Evolutionary conservation across 23 tunicate genomes (phyloP).

Genomic region (Ascidia mentula): DNA sequence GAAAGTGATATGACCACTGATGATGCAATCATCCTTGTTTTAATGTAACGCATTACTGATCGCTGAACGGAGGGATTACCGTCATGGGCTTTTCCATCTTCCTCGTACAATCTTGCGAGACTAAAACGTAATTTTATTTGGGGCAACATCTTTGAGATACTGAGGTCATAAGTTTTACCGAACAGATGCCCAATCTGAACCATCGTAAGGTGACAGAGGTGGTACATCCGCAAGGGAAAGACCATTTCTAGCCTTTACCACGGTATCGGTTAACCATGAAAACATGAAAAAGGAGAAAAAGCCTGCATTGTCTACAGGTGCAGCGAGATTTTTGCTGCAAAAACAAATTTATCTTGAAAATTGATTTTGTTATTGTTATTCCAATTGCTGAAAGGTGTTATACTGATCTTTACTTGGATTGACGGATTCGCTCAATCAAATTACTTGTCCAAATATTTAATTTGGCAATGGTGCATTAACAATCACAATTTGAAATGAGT

Average conservation of each 20-base stretch:
- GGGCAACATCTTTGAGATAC: background rate
- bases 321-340: slow-evolving; percentile 59
- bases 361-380: too few relatives aligned
- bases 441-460: too few relatives aligned
- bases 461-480: too few relatives aligned
- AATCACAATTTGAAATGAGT: too few relatives aligned
- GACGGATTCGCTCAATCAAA: too few relatives aligned
- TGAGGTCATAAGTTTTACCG: slow-evolving; percentile 32
- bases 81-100: slow-evolving; percentile 48
- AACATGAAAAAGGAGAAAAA: slow-evolving; percentile 61
- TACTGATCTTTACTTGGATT: too few relatives aligned
- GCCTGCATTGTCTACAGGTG: slow-evolving; percentile 82
- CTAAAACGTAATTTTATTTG: slow-evolving; percentile 17
- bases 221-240: slow-evolving; percentile 55
- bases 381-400: too few relatives aligned
- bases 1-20: slow-evolving; percentile 39
- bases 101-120: slow-evolving; percentile 46
- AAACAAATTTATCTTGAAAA: too few relatives aligned
- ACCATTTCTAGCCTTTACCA: slow-evolving; percentile 45
- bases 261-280: slow-evolving; percentile 58
- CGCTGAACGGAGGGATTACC: slow-evolving; percentile 57
- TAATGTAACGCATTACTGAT: slow-evolving; percentile 44
- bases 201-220: slow-evolving; percentile 70
- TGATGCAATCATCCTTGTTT: slow-evolving; percentile 58
- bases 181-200: slow-evolving; percentile 56